Evolutionary conservation across 2,113 vertebrate species (phyloP), one percentile per base, ranked within the genome.

Genomic region (Panurus biarmicus): DNA sequence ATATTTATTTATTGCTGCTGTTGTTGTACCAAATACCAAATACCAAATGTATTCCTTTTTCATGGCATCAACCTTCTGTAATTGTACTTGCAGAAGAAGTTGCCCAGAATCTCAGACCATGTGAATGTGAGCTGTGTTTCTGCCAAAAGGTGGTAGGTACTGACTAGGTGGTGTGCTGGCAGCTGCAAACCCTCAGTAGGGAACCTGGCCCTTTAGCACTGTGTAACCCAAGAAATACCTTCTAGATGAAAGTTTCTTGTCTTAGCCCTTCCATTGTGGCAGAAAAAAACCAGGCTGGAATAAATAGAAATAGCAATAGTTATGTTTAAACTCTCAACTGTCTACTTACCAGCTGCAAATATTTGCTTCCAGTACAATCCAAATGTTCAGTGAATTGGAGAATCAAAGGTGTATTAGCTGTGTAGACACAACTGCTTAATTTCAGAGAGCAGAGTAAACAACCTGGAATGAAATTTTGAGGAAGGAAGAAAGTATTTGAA

Each of bases 311-410:
- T 92, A 91, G 84, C 38, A 87, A 69, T 92, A 90, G 84, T 97
- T 96, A 93, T 72, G 73, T 90, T 95, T 73, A 77, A 96, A 86
- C 29, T 84, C 47, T 79, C 31, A 28, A 67, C 61, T 77, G 42
- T 62, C 90, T 85, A 6, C 79, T 95, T 94, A 84, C 47, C 38
- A n/a, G 57, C 93, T 81, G 96, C 94, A 96, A 97, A 97, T 97
- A 97, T 96, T 97, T 97, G 90, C 91, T 89, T 89, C 57, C 71
- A 85, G 91, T 74, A 91, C 87, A 93, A 87, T 97, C 70, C 96
- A 97, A 97, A 91, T 96, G 97, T 96, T 96, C 69, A 47, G 71
- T 89, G 98, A 98, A 97, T 97, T 96, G 88, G 85, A 95, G 97
- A 97, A 96, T 95, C 95, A 96, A 89, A 95, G 90, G 91, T 96